Base-by-base conservation (phyloP, 2,888 invertebrate species). In the Lydus trimaculatus region DNA sequence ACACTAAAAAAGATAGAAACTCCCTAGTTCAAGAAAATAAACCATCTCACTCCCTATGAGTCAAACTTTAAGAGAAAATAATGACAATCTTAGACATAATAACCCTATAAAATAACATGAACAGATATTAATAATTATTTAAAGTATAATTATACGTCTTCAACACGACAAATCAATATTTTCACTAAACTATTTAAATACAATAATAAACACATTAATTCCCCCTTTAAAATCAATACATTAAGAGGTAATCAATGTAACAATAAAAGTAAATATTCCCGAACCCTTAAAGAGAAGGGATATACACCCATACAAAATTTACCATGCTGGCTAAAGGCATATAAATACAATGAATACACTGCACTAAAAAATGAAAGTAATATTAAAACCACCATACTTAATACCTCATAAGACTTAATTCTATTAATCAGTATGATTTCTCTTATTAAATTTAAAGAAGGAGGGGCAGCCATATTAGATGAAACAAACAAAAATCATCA, bases 101-200 rank as follows among this genome's bases (percentile, higher is more conserved):
- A n/a, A n/a, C n/a, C n/a, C n/a, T n/a, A n/a, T n/a, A n/a, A n/a
- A n/a, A 33, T 33, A 33, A 0, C 33, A 11, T 2, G 11, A 7
- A 56, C 28, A 31, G 62, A 31, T 78, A 79, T 85, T 86, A 56
- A 58, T 59, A 84, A 85, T 78, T 76, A 88, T 83, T 82, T 87
- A 87, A 89, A 87, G 86, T 87, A 85, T 73, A 63, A 65, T 66
- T 31, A 84, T 86, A 88, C 85, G 89, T 89, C 87, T 85, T 87
- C 89, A 87, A 89, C 69, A 79, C 87, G 90, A 91, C 90, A 91
- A 90, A 89, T 89, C 88, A 89, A 88, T 85, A 88, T 90, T 90
- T 90, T 89, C 39, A 60, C 86, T 90, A 89, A 91, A 91, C 88
- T 90, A 90, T 87, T 88, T 88, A 89, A 89, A 85, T 86, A 86